A percentile compares a stretch with the other conserved stretches of the same genome.
Conservation (phyloP, 53 echinoderm and acorn worm species). For the Patiria pectinifera region DNA sequence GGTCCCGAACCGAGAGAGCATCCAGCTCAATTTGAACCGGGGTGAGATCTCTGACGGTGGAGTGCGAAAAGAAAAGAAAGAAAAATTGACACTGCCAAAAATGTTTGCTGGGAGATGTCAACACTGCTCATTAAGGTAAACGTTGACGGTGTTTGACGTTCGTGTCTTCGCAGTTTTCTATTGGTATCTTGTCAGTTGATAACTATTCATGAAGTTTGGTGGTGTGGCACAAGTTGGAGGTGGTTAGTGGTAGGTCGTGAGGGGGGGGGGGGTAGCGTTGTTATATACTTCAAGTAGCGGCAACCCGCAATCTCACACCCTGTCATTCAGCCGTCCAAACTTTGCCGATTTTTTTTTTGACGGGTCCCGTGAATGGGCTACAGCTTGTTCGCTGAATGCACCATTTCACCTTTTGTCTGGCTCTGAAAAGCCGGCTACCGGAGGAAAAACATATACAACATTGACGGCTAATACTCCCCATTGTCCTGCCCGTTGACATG, state of each 20-base stretch:
- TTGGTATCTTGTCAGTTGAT: slow-evolving; percentile 41
- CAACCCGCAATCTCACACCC: slow-evolving; percentile 22
- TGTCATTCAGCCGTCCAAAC: slow-evolving; percentile 48
- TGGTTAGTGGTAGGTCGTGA: background rate
- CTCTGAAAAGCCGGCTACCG: slow-evolving; percentile 37
- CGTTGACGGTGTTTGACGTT: slow-evolving; percentile 17
- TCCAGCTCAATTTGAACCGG: slow-evolving; percentile 56
- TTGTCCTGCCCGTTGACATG: slow-evolving; percentile 57
- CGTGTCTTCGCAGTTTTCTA: slow-evolving; percentile 18
- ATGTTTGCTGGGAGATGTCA: slow-evolving; percentile 17
- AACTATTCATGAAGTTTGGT: slow-evolving; percentile 24
- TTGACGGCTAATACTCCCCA: slow-evolving; percentile 57
- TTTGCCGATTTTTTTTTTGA: slow-evolving; percentile 40
- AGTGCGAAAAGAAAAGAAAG: slow-evolving; percentile 29
- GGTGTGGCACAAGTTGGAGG: background rate
- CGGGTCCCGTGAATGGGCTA: slow-evolving; percentile 48
- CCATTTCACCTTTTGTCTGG: slow-evolving; percentile 63
- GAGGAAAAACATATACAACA: slow-evolving; percentile 66
- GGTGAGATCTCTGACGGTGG: slow-evolving; percentile 29
- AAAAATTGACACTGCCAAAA: background rate
- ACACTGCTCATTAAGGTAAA: slow-evolving; percentile 20
- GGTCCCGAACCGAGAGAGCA: background rate
- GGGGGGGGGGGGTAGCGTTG: no score
- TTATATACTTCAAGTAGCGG: background rate
- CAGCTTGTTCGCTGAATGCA: slow-evolving; percentile 58